Base-by-base conservation (phyloP, 1,140 invertebrate genomes). In the Ericerus pela region DNA sequence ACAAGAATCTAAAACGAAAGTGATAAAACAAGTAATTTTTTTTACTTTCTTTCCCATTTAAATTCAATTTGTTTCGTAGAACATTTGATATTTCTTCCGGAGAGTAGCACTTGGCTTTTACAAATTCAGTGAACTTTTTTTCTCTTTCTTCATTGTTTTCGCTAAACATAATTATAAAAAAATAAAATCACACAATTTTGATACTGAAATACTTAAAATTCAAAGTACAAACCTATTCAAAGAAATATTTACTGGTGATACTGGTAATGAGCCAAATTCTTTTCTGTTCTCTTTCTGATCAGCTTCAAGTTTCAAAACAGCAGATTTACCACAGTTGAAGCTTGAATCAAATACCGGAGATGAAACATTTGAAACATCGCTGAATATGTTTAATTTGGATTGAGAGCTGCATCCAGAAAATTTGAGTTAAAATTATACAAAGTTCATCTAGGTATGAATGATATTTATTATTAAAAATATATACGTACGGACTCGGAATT, bases 221-320 rank as follows among this genome's bases (percentile, higher is more conserved):
- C 31, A 33, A 10, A 10, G 26, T 41, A 16, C 20, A 16, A 6
- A 22, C 41, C 10, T 22, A 24, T 47, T 47, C 26, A 14, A 10
- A 24, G 41, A 47, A 22, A 47, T 22, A 24, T 47, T 47, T 24
- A 47, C 26, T 24, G 41, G 41, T 22, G 41, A 47, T 2, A 47
- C 41, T 14, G 41, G 41, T 24, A 47, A 47, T 14, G 41, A 47
- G 12, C 20, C 16, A 16, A 22, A 47, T 24, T 24, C 26, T 16
- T 47, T 47, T 24, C 41, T 10, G 20, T 47, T 47, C 14, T 47
- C 41, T 16, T 47, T 47, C 26, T 47, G 41, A 47, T 47, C 41
- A 24, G 22, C 41, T 22, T 47, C 41, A 10, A 47, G 26, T 16
- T 47, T 47, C 3, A 22, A 24, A 24, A 47, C 16, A 10, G 20